Conservation (phyloP, 2,797 vertebrate species). For the Sebastes steindachneri region DNA sequence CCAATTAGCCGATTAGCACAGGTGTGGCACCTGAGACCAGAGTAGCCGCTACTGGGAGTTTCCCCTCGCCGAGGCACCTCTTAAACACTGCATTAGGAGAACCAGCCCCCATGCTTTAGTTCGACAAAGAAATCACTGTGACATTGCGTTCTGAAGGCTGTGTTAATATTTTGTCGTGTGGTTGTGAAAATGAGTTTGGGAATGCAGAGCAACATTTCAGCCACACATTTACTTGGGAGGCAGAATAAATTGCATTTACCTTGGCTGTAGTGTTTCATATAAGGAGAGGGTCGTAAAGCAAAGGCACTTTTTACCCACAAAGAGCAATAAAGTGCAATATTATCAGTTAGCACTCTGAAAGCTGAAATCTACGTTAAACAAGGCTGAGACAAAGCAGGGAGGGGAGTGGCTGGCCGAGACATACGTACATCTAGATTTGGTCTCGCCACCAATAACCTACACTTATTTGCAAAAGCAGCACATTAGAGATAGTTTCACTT, state of each 20-base stretch:
- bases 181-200: slow-evolving; percentile 51
- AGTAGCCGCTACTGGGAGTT: slow-evolving; percentile 5
- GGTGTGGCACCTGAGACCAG: slow-evolving; percentile 68
- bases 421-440: background rate
- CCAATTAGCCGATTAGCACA: slow-evolving; percentile 67
- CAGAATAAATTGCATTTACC: slow-evolving; percentile 40
- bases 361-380: slow-evolving; percentile 10
- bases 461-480: background rate
- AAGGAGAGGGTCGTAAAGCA: slow-evolving; percentile 1
- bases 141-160: slow-evolving; percentile 22
- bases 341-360: background rate
- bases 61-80: background rate
- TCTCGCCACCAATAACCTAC: background rate
- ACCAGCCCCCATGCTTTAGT: slow-evolving; percentile 1
- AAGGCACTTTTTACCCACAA: background rate
- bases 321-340: slow-evolving; percentile 27
- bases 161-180: slow-evolving; percentile 57
- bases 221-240: background rate
- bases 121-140: slow-evolving; percentile 52
- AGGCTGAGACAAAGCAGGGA: background rate
- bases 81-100: background rate
- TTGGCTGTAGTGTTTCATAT: slow-evolving; percentile 16
- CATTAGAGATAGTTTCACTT: background rate
- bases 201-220: slow-evolving; percentile 7
- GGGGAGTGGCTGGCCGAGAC: background rate